Conservation (phyloP, 2,888 invertebrate genomes). For the Drosophila antonietae region DNA sequence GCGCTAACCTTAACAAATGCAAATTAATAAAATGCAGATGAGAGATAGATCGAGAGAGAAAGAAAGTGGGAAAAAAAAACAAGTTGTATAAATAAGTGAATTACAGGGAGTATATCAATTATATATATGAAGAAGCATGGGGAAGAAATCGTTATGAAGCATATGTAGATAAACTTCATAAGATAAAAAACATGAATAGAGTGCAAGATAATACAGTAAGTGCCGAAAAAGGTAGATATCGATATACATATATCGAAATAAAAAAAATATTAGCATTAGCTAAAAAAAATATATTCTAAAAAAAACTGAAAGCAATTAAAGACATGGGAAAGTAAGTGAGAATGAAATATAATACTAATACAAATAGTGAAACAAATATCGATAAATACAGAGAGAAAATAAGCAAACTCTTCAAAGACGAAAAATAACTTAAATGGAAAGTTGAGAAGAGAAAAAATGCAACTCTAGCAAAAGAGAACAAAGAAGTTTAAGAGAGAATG, state of each 20-base stretch:
- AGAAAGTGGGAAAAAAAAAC: not conserved
- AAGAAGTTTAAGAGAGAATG: not conserved
- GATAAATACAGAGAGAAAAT: no score
- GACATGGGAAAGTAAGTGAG: no score
- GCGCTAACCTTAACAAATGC: not conserved
- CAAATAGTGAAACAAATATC: no score
- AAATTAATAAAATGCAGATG: not conserved
- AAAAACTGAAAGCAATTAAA: no score
- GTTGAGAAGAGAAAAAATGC: not conserved
- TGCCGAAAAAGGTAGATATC: not conserved
- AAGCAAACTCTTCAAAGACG: no score
- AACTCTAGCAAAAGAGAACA: not conserved
- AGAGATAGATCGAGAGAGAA: not conserved
- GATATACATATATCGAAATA: not conserved
- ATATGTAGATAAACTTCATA: not conserved
- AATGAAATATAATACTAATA: no score
- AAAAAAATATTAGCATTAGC: not conserved
- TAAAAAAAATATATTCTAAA: not conserved
- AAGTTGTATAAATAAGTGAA: no score
- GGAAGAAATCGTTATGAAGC: not conserved
- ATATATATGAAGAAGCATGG: no score
- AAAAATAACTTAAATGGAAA: no score
- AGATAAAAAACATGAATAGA: not conserved
- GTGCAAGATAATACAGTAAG: not conserved
- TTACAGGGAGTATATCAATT: not conserved